phyloP scores from a whole-genome alignment of 2,797 vertebrate genomes.

The Decapterus maruadsi region DNA sequence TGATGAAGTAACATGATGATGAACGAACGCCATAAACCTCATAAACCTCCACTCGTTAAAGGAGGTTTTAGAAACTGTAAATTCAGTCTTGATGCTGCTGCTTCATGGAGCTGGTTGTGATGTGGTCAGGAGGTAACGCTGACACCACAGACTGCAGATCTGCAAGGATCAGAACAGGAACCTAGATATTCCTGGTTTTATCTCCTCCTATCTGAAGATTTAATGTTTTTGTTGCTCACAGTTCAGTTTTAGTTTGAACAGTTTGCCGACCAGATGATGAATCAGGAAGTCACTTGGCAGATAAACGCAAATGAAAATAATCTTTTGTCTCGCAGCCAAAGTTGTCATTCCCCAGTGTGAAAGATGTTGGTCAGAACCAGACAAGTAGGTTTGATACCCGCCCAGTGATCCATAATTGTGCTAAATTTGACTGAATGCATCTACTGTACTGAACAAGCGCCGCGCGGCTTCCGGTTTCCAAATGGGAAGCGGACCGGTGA shows the following conservation, averaged over 20 bases:
- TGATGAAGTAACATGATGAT: too few relatives aligned
- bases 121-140: too few relatives aligned
- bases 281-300: background rate
- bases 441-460: conserved; percentile 6
- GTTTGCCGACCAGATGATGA: background rate
- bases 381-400: background rate
- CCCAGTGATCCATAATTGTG: background rate
- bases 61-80: too few relatives aligned
- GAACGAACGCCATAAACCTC: too few relatives aligned
- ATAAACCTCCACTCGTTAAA: too few relatives aligned
- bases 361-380: background rate
- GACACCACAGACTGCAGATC: too few relatives aligned
- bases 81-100: too few relatives aligned
- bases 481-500: conserved; percentile 24
- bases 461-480: conserved; percentile 7
- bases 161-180: too few relatives aligned
- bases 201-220: too few relatives aligned
- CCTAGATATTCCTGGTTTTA: too few relatives aligned
- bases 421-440: background rate
- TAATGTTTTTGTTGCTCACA: too few relatives aligned
- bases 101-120: too few relatives aligned
- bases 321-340: background rate
- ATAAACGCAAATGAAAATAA: background rate
- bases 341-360: background rate
- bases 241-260: background rate